A percentile compares a stretch with the other conserved stretches of the same genome.
phyloP scores from a whole-genome alignment of 2,113 vertebrate genomes.

The Crotalus tigris region DNA sequence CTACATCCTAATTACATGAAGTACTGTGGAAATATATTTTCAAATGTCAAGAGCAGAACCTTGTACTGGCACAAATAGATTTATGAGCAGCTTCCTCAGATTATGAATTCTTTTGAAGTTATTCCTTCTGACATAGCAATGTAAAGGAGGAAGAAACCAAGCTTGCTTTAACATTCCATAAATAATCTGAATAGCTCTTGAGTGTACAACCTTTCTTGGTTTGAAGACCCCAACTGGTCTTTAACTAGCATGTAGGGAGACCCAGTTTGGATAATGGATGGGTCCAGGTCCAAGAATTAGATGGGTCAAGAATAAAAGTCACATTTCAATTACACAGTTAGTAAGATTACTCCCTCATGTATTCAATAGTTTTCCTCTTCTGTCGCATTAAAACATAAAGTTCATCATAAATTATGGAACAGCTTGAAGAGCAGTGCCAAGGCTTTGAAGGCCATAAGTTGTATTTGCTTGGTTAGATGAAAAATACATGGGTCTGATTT shows the following conservation, averaged over 20 bases:
- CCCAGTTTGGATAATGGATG: not conserved
- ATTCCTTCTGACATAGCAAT: not conserved
- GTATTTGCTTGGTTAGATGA: not conserved
- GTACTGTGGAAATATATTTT: slow-evolving; percentile 8
- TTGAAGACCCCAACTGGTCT: not conserved
- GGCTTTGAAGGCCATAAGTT: not conserved
- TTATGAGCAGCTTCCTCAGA: not conserved
- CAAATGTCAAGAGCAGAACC: slow-evolving; percentile 8
- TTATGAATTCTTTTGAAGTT: not conserved
- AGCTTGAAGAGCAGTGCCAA: not conserved
- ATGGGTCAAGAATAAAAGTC: not conserved
- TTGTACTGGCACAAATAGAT: not conserved
- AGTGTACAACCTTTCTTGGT: not conserved
- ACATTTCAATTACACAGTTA: not conserved
- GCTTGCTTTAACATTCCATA: not conserved
- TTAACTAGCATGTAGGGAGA: not conserved
- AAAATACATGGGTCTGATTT: not conserved
- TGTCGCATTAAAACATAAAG: not conserved
- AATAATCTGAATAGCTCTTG: not conserved
- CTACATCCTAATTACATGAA: not conserved
- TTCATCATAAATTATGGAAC: not conserved
- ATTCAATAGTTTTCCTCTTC: not conserved
- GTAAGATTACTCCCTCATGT: not conserved
- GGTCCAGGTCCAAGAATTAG: not conserved
- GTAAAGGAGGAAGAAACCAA: not conserved